Percentiles rank a stretch among this genome's conserved stretches.
Conservation (phyloP, 2,113 vertebrate species). For the Salvelinus alpinus region DNA sequence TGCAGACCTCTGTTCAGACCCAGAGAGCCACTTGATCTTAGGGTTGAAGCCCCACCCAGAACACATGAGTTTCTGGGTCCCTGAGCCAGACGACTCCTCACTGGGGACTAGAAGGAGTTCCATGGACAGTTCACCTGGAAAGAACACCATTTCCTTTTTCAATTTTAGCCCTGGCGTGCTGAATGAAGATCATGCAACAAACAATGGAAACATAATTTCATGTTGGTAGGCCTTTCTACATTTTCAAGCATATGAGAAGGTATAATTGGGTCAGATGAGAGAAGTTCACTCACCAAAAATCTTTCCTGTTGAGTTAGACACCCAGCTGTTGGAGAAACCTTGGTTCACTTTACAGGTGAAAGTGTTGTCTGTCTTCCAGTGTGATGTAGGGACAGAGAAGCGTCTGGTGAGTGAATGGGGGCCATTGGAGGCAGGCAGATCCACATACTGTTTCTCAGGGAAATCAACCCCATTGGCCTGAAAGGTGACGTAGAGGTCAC, state of each 20-base stretch:
- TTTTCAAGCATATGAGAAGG: no score
- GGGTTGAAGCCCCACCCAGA: slow-evolving; percentile 61
- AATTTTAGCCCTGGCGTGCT: no score
- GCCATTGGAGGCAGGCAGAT: slow-evolving; percentile 32
- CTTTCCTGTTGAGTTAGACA: background rate
- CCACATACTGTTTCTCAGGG: slow-evolving; percentile 17
- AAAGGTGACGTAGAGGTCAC: slow-evolving; percentile 50
- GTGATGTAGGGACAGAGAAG: slow-evolving; percentile 19
- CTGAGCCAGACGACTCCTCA: slow-evolving; percentile 4
- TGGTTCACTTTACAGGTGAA: slow-evolving; percentile 38
- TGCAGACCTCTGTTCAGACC: background rate
- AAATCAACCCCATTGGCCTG: slow-evolving; percentile 6
- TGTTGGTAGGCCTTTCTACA: no score
- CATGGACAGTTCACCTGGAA: slow-evolving; percentile 54
- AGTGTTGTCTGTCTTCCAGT: background rate
- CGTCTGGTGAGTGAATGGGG: slow-evolving; percentile 28
- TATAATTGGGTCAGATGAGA: background rate
- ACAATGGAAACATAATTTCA: background rate
- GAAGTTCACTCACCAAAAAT: slow-evolving; percentile 38
- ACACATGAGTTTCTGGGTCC: slow-evolving; percentile 53
- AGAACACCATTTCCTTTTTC: background rate
- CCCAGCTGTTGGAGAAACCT: background rate
- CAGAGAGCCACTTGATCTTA: slow-evolving; percentile 56
- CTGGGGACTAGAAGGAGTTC: slow-evolving; percentile 47
- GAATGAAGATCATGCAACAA: no score